These are phyloP conservation scores for Epinephelus lanceolatus DNA, from an alignment of 2,113 vertebrate genomes.

Conservation along the genomic window DNA sequence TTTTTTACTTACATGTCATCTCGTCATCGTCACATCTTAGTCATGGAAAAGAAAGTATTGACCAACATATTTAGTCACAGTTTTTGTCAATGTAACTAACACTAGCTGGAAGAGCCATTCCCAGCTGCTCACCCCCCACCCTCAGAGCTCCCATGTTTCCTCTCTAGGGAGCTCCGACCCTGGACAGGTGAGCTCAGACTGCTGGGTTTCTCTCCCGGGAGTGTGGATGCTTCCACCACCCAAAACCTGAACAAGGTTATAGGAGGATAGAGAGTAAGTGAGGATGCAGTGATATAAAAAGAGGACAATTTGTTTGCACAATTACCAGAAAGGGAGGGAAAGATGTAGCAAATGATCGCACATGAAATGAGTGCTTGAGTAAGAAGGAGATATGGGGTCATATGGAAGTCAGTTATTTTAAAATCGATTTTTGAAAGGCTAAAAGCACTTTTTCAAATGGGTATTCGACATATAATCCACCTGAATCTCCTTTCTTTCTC, in stretches of 20 bases:
- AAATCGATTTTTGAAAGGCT: conserved; percentile 20
- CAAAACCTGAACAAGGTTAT: not conserved
- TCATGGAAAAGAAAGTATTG: no score
- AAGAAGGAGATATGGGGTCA: not conserved
- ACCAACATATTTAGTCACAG: no score
- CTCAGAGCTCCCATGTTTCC: not conserved
- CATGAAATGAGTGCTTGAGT: not conserved
- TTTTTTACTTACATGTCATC: no score
- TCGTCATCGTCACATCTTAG: no score
- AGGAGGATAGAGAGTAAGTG: not conserved
- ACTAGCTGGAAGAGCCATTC: conserved; percentile 49
- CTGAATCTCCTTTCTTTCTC: not conserved
- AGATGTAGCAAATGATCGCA: not conserved
- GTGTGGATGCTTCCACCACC: conserved; percentile 11
- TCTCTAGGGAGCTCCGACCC: conserved; percentile 4
- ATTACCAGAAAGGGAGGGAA: not conserved
- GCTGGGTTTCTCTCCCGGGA: conserved; percentile 25
- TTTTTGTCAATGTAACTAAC: conserved; percentile 18
- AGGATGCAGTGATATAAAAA: not conserved
- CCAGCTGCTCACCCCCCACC: conserved; percentile 8
- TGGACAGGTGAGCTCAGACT: not conserved
- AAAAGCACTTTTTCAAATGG: conserved; percentile 9
- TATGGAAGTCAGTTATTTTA: conserved; percentile 32
- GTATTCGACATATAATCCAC: not conserved
- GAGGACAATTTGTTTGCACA: not conserved